Conservation (phyloP, 2,113 vertebrate genomes). For the Chaenogobius annularis region DNA sequence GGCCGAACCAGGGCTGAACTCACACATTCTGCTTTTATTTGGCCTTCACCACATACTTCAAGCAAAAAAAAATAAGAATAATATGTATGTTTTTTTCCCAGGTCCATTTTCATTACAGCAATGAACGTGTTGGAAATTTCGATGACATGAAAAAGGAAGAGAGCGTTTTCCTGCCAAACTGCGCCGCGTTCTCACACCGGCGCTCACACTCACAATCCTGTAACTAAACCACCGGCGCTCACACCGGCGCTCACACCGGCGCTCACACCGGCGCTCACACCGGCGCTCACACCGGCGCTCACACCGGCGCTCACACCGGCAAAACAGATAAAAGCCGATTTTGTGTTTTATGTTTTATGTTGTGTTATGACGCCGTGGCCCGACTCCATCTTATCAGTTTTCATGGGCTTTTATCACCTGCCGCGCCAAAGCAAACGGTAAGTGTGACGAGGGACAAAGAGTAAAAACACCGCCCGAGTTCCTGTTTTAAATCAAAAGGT, state of each 20-base stretch:
- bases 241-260: no score
- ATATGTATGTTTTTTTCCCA: no score
- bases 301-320: slow-evolving; percentile 50
- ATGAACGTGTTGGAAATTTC: background rate
- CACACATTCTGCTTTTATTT: no score
- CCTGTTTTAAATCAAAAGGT: background rate
- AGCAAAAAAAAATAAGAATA: no score
- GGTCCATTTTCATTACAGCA: no score
- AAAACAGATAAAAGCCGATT: slow-evolving; percentile 13
- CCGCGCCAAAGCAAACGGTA: background rate
- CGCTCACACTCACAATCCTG: slow-evolving; percentile 60
- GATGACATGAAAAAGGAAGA: slow-evolving; percentile 56
- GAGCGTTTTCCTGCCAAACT: slow-evolving; percentile 31
- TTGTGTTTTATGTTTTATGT: background rate
- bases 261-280: no score
- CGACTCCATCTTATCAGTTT: background rate
- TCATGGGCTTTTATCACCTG: background rate
- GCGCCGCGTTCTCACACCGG: slow-evolving; percentile 19
- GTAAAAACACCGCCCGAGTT: slow-evolving; percentile 5
- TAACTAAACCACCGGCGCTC: no score
- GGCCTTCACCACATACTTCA: no score
- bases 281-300: no score
- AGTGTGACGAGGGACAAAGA: background rate
- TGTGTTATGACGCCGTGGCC: background rate
- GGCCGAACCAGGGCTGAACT: no score